Base-by-base conservation (phyloP, 1,140 invertebrate genomes). In the Physella acuta region DNA sequence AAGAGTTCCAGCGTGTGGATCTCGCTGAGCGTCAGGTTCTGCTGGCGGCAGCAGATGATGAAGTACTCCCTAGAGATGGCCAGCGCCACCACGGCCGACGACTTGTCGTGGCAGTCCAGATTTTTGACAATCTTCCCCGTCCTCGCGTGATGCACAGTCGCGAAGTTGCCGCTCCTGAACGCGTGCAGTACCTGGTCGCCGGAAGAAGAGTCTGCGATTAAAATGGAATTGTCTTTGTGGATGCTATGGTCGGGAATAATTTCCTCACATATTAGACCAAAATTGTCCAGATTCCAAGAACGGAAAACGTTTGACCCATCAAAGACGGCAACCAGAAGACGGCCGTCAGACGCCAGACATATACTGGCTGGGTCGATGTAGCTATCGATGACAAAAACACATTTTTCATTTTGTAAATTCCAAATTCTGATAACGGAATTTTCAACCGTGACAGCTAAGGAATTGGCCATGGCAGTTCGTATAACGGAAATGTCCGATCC, bases 1-100 rank as follows among this genome's bases (percentile, higher is more conserved):
- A 84, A 84, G 28, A 84, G 72, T 61, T 84, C 83, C 5, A 84
- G 70, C 28, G 74, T 70, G 62, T 80, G 76, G 36, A 82, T 77
- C 72, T 82, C 80, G 59, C 80, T 76, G 8, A 76, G 59, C 30
- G 79, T 75, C 76, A 81, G 78, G 55, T 78, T 79, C 31, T 80
- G 77, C 55, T 81, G 81, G 49, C 79, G 71, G 60, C 76, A 79
- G 26, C 76, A 81, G 20, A 82, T 28, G 51, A 83, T 75, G 68
- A 76, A 81, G 68, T 84, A 84, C 60, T 84, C 82, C 16, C 78
- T 65, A 2, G 81, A 78, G 14, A 77, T 73, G 8, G 75, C 82
- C 37, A 84, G 55, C 16, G 79, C 76, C 11, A 74, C 73, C 11
- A 82, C 75, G 0, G 77, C 78, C 0, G 81, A 80, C 0, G 80